Evolutionary conservation across 2,888 invertebrate species (phyloP), one percentile per base, ranked within the genome.

Genomic region (Gastrophysa polygoni): DNA sequence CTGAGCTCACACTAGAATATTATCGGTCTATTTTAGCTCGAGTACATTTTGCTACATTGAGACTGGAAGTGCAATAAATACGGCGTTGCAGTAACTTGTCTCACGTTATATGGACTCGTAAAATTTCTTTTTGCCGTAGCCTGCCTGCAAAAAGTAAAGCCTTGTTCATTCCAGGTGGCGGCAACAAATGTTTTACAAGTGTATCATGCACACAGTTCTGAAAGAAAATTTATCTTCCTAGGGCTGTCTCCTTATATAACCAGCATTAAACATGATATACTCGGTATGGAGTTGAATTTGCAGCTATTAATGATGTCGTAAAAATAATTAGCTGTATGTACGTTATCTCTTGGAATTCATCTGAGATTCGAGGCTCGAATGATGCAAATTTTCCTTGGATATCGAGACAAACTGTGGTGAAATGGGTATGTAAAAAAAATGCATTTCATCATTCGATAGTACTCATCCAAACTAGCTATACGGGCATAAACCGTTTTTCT

Each of bases 221-320:
- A n/a, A 24, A 14, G 21, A 52, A 38, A 43, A 52, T 52, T 52
- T 52, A 43, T 52, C 10, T 24, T 18, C 43, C 52, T 43, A 20
- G 43, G 28, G 43, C 24, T 52, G 43, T 52, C 20, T 52, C 52
- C 21, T 52, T 43, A 52, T 43, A 52, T 43, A n/a, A 21, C 52
- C 21, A 8, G 17, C 21, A 16, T 52, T 52, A 21, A 16, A 52
- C 21, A 52, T 52, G 52, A 52, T 43, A 43, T 43, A 52, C 43
- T 38, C 38, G 43, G 17, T 47, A 32, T 29, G 20, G 29, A 60
- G 48, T 54, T 51, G 54, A 52, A 57, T 54, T 52, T 48, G 17
- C 47, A 29, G 57, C 62, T 52, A 62, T 57, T 54, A 57, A 62
- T 62, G 62, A 52, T 57, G 32, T 52, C 43, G 52, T 57, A 58